phyloP scores from a whole-genome alignment of 2,888 invertebrate genomes.

The Incurvaria masculella region DNA sequence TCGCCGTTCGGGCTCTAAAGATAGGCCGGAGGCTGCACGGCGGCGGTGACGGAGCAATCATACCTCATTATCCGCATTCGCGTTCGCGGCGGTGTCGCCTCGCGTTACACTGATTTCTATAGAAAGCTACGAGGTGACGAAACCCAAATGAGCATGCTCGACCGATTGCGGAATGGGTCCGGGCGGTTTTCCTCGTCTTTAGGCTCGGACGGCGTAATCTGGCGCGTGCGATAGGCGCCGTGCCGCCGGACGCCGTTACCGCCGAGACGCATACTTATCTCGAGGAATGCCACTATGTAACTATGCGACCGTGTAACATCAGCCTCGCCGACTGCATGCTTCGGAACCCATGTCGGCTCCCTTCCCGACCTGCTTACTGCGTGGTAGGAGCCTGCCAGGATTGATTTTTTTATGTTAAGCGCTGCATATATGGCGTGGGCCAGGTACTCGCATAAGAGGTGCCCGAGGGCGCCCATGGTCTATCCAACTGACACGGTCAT shows the following conservation, averaged over 20 bases:
- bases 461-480: too few species aligned
- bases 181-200: slow-evolving; percentile 32
- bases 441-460: too few species aligned
- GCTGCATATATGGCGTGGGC: too few species aligned
- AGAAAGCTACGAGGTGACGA: slow-evolving; percentile 53
- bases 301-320: too few species aligned
- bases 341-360: too few species aligned
- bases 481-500: too few species aligned
- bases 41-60: slow-evolving; percentile 35
- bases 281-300: too few species aligned
- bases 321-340: too few species aligned
- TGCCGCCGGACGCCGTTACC: not conserved
- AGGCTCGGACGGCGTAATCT: slow-evolving; percentile 36
- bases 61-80: slow-evolving; percentile 35
- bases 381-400: too few species aligned
- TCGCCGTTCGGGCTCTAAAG: slow-evolving; percentile 50
- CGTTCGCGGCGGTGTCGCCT: slow-evolving; percentile 19
- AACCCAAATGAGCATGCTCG: slow-evolving; percentile 39
- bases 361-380: too few species aligned
- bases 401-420: too few species aligned
- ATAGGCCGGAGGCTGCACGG: slow-evolving; percentile 39
- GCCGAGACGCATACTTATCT: too few species aligned
- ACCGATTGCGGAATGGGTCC: slow-evolving; percentile 36
- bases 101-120: slow-evolving; percentile 43
- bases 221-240: slow-evolving; percentile 34